A percentile compares a stretch with the other conserved stretches of the same genome.
These are phyloP conservation scores for Polylopha cassiicola DNA, from an alignment of 2,888 invertebrate genomes.

Conservation along the genomic window DNA sequence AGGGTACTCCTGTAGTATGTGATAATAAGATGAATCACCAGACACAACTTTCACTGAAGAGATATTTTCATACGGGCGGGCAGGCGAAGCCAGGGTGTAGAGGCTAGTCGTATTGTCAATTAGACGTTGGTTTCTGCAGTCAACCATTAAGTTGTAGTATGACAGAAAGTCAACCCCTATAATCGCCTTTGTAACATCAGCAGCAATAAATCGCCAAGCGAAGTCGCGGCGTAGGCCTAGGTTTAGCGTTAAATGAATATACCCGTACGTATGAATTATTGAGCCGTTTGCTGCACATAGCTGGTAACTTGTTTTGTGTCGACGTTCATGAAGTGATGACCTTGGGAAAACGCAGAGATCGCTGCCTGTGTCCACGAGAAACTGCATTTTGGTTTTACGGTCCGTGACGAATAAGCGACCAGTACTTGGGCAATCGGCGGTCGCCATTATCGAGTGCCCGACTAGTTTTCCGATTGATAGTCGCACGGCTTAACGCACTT, in stretches of 20 bases:
- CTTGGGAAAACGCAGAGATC: constrained; percentile 29
- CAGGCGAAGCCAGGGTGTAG: constrained; percentile 3
- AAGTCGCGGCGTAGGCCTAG: constrained; percentile 35
- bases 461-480: constrained; percentile 22
- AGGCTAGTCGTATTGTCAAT: constrained; percentile 24
- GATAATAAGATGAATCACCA: constrained; percentile 5
- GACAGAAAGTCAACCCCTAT: constrained; percentile 40
- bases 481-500: constrained; percentile 23
- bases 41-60: constrained; percentile 12
- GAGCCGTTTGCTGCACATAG: constrained; percentile 39
- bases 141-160: constrained; percentile 36
- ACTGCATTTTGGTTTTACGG: constrained; percentile 22
- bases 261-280: constrained; percentile 36
- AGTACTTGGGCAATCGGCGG: constrained; percentile 25
- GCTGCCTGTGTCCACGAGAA: too few relatives aligned
- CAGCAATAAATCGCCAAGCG: constrained; percentile 37
- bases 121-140: constrained; percentile 28
- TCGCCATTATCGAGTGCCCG: constrained; percentile 32
- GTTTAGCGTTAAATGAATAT: constrained; percentile 26
- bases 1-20: constrained; percentile 14
- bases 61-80: background rate
- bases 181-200: constrained; percentile 38
- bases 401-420: constrained; percentile 31
- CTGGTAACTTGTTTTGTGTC: constrained; percentile 26
- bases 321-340: constrained; percentile 22